A percentile compares a stretch with the other conserved stretches of the same genome.
phyloP scores from a whole-genome alignment of 2,113 vertebrate genomes.

The Eclectus roratus region DNA sequence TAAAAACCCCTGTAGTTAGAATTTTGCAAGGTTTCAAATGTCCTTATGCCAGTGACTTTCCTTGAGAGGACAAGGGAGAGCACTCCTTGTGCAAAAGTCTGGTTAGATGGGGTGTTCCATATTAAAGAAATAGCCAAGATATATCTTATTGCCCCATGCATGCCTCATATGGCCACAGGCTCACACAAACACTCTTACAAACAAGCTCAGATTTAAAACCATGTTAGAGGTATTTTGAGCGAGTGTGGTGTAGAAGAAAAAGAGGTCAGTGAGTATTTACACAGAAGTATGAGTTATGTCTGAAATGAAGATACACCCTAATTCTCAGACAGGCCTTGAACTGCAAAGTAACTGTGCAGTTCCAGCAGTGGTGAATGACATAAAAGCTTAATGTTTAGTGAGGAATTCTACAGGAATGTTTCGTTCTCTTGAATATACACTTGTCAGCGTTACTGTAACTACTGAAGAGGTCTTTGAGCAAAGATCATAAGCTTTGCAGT shows the following conservation, averaged over 20 bases:
- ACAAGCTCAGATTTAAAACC: background rate
- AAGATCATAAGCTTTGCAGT: background rate
- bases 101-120: background rate
- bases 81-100: background rate
- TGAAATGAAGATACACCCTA: slow-evolving; percentile 63
- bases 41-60: background rate
- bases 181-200: background rate
- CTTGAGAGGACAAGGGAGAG: background rate
- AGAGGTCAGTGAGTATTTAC: slow-evolving; percentile 51
- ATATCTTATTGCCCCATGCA: background rate
- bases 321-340: slow-evolving; percentile 47
- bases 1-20: background rate
- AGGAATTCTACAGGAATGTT: slow-evolving; percentile 39
- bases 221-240: background rate
- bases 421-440: background rate
- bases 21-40: background rate
- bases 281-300: slow-evolving; percentile 60
- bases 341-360: slow-evolving; percentile 28
- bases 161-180: background rate
- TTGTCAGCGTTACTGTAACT: background rate
- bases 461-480: background rate
- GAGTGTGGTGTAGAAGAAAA: background rate
- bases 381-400: slow-evolving; percentile 25
- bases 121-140: background rate
- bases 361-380: slow-evolving; percentile 32